Base-by-base conservation (phyloP, 2,888 invertebrate species). In the Agelastica alni region DNA sequence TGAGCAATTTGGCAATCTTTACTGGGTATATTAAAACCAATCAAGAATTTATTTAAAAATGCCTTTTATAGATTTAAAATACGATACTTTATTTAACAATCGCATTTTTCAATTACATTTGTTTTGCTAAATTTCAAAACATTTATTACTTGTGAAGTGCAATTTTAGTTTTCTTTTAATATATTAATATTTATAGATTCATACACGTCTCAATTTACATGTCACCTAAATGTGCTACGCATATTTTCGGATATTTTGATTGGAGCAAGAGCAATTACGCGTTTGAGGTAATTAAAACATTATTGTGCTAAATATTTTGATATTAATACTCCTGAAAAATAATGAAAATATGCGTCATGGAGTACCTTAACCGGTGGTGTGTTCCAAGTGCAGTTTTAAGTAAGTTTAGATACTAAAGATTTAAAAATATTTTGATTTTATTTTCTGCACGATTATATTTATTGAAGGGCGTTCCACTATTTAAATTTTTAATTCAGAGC, bases 261-360 rank as follows among this genome's bases (percentile, higher is more conserved):
- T 47, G n/a, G 20, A 22, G 36, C 34, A 43, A 51, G 26, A 20
- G 17, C 26, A 16, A 13, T 34, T 34, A 43, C 26, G 22, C 55
- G 51, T 61, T 54, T 58, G 61, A 59, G 60, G 59, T 63, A 62
- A 49, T 62, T 60, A 47, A 46, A 51, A 58, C 53, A 39, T 62
- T 60, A 64, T 65, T 65, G 64, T 65, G 64, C 64, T 62, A 54
- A 49, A 55, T 47, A 60, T 61, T 64, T 65, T 63, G 63, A 63
- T 62, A 59, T 60, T 41, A 51, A 52, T 47, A 26, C 53, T 55
- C 49, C 14, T 6, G 26, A 26, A 42, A 41, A 39, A 36, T 30
- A 41, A 44, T 49, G 48, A 36, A 56, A 58, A 56, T 54, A 53
- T 42, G 22, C 12, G 56, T n/a, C n/a, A 9, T 37, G 14, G 16